Base-by-base conservation (phyloP, 2,888 invertebrate species). In the Hemistola chrysoprasaria region DNA sequence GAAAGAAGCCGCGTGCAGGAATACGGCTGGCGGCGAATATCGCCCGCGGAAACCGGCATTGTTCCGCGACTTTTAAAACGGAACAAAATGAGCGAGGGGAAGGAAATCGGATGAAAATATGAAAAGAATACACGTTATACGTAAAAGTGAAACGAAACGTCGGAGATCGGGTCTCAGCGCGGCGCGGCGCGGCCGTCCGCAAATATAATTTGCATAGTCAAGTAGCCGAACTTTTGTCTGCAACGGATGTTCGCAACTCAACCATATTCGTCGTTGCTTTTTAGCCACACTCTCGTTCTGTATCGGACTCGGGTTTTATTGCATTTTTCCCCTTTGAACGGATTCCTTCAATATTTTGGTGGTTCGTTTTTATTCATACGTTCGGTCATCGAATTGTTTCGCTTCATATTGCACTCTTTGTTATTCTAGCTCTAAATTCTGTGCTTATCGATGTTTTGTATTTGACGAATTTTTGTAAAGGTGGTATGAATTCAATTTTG, bases 191-290 rank as follows among this genome's bases (percentile, higher is more conserved):
- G 77, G 79, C 79, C 78, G 89, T 89, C 88, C 78, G 89, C 88
- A 90, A 90, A 90, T 89, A 88, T 88, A 89, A 90, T 90, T 90
- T 90, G 89, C 90, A 90, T 90, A 88, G 85, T 71, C 88, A 88
- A 90, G 85, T 90, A 87, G 85, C 75, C 81, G 62, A 80, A 88
- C 84, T 82, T 86, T 86, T 84, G 88, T 86, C 83, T 86, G 86
- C 79, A 76, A 66, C 85, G 82, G 85, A 83, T 83, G 83, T 82
- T 86, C 78, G 80, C 77, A 79, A 80, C 83, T 88, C 77, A 79
- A 80, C 83, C 88, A 85, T 86, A 86, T 84, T 82, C 88, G 84
- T 79, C 75, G 82, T 85, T 81, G 83, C 85, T 88, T 87, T 86
- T 82, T 81, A 84, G 81, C 83, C 84, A 79, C 83, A 83, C 86